These are phyloP conservation scores for Clanis bilineata DNA, from an alignment of 2,888 invertebrate species.

Conservation along the genomic window DNA sequence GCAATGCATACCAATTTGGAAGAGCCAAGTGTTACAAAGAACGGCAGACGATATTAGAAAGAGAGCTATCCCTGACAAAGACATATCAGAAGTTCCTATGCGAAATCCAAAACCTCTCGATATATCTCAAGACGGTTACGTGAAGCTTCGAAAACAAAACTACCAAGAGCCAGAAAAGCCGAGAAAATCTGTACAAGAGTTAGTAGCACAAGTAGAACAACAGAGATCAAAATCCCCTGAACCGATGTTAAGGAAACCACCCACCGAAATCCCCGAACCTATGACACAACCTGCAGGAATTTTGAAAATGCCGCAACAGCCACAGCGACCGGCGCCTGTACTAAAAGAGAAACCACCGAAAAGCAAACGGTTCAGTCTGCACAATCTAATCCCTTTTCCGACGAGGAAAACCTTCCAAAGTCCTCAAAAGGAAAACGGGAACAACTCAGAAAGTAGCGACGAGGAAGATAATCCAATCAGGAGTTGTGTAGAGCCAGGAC, in stretches of 20 bases:
- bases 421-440: slow-evolving; percentile 73
- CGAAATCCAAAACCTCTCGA: slow-evolving; percentile 64
- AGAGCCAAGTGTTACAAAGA: slow-evolving; percentile 73
- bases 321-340: slow-evolving; percentile 71
- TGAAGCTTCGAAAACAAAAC: slow-evolving; percentile 69
- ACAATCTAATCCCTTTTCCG: slow-evolving; percentile 78
- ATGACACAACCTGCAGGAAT: slow-evolving; percentile 39
- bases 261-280: slow-evolving; percentile 54
- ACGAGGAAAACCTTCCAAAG: slow-evolving; percentile 75
- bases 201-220: slow-evolving; percentile 84
- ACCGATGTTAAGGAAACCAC: slow-evolving; percentile 55
- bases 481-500: slow-evolving; percentile 73
- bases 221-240: slow-evolving; percentile 68
- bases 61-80: slow-evolving; percentile 64
- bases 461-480: slow-evolving; percentile 79
- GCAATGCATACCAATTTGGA: slow-evolving; percentile 59
- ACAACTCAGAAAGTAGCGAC: slow-evolving; percentile 82
- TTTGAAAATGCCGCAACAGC: slow-evolving; percentile 73
- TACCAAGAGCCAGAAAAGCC: slow-evolving; percentile 54
- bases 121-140: slow-evolving; percentile 77
- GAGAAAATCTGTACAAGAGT: slow-evolving; percentile 83
- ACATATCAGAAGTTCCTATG: slow-evolving; percentile 60
- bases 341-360: slow-evolving; percentile 75
- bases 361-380: slow-evolving; percentile 75
- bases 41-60: slow-evolving; percentile 74